Percentiles rank a stretch among this genome's conserved stretches.
These are phyloP conservation scores for Drosophila neotestacea DNA, from an alignment of 2,888 invertebrate species.

Conservation along the genomic window DNA sequence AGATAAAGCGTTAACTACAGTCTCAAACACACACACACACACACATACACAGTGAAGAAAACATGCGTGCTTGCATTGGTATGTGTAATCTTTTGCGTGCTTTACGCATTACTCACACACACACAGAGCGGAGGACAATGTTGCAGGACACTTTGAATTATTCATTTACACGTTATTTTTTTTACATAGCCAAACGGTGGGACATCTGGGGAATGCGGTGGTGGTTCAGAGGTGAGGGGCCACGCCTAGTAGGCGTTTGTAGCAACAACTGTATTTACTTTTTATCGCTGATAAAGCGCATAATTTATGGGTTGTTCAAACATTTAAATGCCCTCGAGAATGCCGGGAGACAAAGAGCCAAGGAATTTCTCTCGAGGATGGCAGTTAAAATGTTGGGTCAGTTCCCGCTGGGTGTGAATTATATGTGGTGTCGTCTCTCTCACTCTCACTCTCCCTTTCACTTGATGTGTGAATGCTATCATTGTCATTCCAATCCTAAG, in stretches of 20 bases:
- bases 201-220: slow-evolving; percentile 53
- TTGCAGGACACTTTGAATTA: slow-evolving; percentile 82
- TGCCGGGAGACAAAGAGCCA: slow-evolving; percentile 64
- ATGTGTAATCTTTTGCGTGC: slow-evolving; percentile 81
- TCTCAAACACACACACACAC: slow-evolving; percentile 46
- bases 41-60: slow-evolving; percentile 19
- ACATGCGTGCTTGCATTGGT: slow-evolving; percentile 56
- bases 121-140: slow-evolving; percentile 62
- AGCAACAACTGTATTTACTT: slow-evolving; percentile 81
- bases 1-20: slow-evolving; percentile 79
- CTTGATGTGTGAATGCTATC: slow-evolving; percentile 5
- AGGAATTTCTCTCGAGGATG: slow-evolving; percentile 50
- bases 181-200: slow-evolving; percentile 41
- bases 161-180: slow-evolving; percentile 73
- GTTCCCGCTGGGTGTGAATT: slow-evolving; percentile 31
- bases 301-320: slow-evolving; percentile 80
- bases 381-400: slow-evolving; percentile 46
- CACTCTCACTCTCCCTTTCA: neutral
- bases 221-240: neutral
- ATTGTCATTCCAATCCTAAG: slow-evolving; percentile 47
- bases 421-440: slow-evolving; percentile 12
- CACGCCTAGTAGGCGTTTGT: slow-evolving; percentile 79
- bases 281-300: slow-evolving; percentile 82
- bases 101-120: slow-evolving; percentile 76
- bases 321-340: slow-evolving; percentile 81